Evolutionary conservation across 1,140 invertebrate genomes (phyloP), one percentile per base, ranked within the genome.

Genomic region (Listronotus bonariensis): DNA sequence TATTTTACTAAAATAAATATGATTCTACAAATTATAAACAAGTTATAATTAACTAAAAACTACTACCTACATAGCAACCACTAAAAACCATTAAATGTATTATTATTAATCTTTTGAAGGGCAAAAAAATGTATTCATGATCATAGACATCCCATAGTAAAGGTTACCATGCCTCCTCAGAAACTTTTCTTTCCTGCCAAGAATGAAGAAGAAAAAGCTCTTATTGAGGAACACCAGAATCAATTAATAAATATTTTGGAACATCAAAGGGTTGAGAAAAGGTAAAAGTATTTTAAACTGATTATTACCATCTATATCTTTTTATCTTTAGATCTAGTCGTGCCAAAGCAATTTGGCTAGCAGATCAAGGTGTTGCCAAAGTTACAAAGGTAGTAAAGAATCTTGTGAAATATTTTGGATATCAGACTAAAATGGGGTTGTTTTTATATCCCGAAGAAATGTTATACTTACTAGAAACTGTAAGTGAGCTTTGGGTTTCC

Each of bases 381-480:
- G 51, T 76, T n/a, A 63, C 40, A 9, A 76, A 72, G 67, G 48
- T 66, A 8, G 57, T 66, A 1, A 70, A 72, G 38, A 66, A 54
- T 3, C 38, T 73, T 20, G 40, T 68, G 18, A 67, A 65, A 43
- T 55, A 64, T 17, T 75, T 68, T 60, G 76, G 74, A 17, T 71
- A 54, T 51, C 70, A 75, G 57, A 65, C 73, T 59, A 72, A 71
- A 48, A 58, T 43, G 42, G 71, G 74, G 6, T 66, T 66, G 26
- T 74, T 61, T 55, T 62, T 77, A 18, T 67, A 70, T 42, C 76
- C 77, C 10, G 74, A 78, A 65, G 78, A 79, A 68, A 70, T 75
- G 48, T 67, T 79, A 41, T 77, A 73, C 65, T 60, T 79, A 36
- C 17, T 79, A 42, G 77, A 79, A 74, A 73, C 65, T 0, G 78